Conservation (phyloP, 2,888 invertebrate genomes). For the Ischnura elegans region DNA sequence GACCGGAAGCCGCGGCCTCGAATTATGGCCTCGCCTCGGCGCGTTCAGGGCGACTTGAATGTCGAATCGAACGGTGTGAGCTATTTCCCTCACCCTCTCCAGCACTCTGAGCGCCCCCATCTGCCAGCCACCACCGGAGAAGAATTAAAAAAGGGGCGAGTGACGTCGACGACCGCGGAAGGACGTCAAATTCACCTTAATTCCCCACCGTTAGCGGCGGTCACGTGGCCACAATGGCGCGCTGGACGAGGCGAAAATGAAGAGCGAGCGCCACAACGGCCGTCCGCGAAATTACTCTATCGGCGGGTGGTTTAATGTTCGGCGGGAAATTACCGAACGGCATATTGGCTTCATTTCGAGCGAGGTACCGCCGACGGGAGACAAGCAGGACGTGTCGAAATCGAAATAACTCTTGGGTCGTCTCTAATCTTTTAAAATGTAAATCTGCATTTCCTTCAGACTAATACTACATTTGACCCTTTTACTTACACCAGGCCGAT, state of each 20-base stretch:
- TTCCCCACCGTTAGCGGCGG: background rate
- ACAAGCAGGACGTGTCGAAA: too few species aligned
- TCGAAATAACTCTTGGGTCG: too few species aligned
- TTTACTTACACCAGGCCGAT: too few species aligned
- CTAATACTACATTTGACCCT: too few species aligned
- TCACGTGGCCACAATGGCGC: background rate
- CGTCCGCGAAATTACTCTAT: background rate
- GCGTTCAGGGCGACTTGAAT: slow-evolving; percentile 17
- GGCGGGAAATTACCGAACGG: too few species aligned
- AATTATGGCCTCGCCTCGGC: background rate
- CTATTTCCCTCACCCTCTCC: background rate
- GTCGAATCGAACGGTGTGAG: background rate
- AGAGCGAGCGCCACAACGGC: background rate
- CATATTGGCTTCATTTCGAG: too few species aligned
- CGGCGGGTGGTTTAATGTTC: background rate
- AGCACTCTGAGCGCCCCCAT: background rate
- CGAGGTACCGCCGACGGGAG: too few species aligned
- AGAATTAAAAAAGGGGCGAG: too few species aligned
- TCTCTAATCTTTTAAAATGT: too few species aligned
- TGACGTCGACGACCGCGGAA: too few species aligned
- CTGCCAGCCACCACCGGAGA: background rate
- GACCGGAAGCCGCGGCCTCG: slow-evolving; percentile 17
- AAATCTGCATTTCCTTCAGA: too few species aligned
- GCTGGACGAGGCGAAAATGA: background rate
- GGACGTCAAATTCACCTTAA: background rate